These are phyloP conservation scores for Hydropsyche tenuis DNA, from an alignment of 1,140 invertebrate genomes.

Conservation along the genomic window DNA sequence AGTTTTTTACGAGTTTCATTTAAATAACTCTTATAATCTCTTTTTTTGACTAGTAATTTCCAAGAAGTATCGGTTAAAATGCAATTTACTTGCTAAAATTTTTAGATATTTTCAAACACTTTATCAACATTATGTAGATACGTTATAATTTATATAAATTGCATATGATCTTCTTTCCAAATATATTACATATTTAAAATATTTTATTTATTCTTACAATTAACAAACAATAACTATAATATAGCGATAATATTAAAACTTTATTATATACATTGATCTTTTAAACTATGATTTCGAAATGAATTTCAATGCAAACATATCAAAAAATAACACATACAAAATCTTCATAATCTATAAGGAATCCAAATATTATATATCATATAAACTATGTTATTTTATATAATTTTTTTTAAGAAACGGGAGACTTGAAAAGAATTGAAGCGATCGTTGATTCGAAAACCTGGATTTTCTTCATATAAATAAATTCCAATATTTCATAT, in stretches of 20 bases:
- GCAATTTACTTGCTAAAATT: not conserved
- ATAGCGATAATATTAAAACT: constrained; percentile 9
- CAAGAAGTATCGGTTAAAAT: not conserved
- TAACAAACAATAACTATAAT: constrained; percentile 12
- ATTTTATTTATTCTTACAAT: constrained; percentile 6
- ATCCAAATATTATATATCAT: not conserved
- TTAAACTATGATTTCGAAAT: constrained; percentile 7
- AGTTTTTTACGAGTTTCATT: not conserved
- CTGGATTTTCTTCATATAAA: not conserved
- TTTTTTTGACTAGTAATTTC: constrained; percentile 17
- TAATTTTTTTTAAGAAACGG: not conserved
- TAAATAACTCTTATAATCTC: constrained; percentile 1
- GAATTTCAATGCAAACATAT: not conserved
- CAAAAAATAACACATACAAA: not conserved
- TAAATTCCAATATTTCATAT: constrained; percentile 23
- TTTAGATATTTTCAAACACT: not conserved
- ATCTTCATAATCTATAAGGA: not conserved
- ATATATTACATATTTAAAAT: not conserved
- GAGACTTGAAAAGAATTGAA: not conserved
- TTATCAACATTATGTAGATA: not conserved
- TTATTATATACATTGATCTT: constrained; percentile 15
- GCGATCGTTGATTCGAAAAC: constrained; percentile 3
- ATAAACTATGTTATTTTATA: not conserved
- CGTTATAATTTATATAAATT: not conserved
- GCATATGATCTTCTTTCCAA: constrained; percentile 8